phyloP scores from a whole-genome alignment of 2,113 vertebrate genomes.

The Ptyas mucosa region DNA sequence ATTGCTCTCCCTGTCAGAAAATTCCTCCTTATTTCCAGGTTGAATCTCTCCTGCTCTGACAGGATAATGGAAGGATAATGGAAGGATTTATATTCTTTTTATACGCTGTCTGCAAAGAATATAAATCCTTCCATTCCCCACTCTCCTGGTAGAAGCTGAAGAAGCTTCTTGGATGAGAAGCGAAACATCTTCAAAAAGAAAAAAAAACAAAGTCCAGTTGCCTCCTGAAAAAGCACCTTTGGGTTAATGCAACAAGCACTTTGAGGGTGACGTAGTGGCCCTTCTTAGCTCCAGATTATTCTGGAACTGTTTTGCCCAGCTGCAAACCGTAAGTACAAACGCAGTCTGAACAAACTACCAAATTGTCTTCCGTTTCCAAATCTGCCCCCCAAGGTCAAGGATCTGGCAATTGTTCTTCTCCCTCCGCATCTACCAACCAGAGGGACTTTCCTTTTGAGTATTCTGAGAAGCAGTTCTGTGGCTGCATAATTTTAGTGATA shows the following conservation, averaged over 20 bases:
- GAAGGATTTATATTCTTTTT: no score
- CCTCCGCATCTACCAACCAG: background rate
- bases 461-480: background rate
- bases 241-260: background rate
- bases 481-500: background rate
- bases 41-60: no score
- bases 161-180: no score
- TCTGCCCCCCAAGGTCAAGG: background rate
- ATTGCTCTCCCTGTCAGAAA: no score
- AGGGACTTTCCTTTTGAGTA: background rate
- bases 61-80: no score
- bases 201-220: no score
- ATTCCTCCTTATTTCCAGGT: no score
- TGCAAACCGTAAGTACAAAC: background rate
- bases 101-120: no score
- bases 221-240: no score
- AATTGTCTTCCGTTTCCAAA: background rate
- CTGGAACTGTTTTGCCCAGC: background rate
- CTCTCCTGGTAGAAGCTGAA: no score
- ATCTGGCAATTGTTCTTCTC: background rate
- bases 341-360: background rate
- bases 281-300: background rate
- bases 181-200: no score
- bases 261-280: background rate
- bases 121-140: no score